Evolutionary conservation across 2,888 invertebrate species (phyloP).

Genomic region (Drosophila fulvimacula): DNA sequence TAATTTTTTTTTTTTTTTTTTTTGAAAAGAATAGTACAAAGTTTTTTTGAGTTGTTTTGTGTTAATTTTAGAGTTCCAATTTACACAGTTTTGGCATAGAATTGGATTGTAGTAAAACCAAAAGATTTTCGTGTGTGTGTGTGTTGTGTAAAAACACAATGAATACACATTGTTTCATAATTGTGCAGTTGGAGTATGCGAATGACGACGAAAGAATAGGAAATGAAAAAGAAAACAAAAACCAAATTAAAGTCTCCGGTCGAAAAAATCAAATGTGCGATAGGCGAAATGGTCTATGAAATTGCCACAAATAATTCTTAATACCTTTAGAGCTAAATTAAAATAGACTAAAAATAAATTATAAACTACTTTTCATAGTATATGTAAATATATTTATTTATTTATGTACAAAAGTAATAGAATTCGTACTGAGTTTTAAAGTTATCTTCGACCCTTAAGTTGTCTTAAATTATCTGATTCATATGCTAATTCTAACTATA

Average conservation of each 20-base stretch:
- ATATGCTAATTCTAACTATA: slow-evolving; percentile 35
- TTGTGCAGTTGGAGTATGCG: slow-evolving; percentile 64
- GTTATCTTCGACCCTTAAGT: neutral
- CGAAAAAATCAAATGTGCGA: slow-evolving; percentile 29
- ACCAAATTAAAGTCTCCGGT: slow-evolving; percentile 29
- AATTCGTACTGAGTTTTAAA: neutral
- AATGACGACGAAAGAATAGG: slow-evolving; percentile 53
- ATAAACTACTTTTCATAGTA: neutral
- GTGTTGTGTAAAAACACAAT: slow-evolving; percentile 51
- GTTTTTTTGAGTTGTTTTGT: slow-evolving; percentile 63
- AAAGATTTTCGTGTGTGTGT: slow-evolving; percentile 50
- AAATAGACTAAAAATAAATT: slow-evolving; percentile 15
- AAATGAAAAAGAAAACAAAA: slow-evolving; percentile 34
- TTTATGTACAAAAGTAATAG: slow-evolving; percentile 11
- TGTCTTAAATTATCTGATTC: slow-evolving; percentile 31
- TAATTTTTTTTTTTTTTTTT: slow-evolving; percentile 19
- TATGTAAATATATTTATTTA: neutral
- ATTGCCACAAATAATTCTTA: slow-evolving; percentile 11
- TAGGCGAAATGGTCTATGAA: slow-evolving; percentile 25
- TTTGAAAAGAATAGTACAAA: slow-evolving; percentile 69
- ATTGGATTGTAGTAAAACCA: slow-evolving; percentile 64
- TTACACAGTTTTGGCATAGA: slow-evolving; percentile 56
- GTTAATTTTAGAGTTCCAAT: slow-evolving; percentile 65
- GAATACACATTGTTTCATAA: slow-evolving; percentile 43
- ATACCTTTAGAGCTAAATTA: slow-evolving; percentile 9